Evolutionary conservation across 2,113 vertebrate species (phyloP), one percentile per base, ranked within the genome.

Genomic region (Spermophilus dauricus): DNA sequence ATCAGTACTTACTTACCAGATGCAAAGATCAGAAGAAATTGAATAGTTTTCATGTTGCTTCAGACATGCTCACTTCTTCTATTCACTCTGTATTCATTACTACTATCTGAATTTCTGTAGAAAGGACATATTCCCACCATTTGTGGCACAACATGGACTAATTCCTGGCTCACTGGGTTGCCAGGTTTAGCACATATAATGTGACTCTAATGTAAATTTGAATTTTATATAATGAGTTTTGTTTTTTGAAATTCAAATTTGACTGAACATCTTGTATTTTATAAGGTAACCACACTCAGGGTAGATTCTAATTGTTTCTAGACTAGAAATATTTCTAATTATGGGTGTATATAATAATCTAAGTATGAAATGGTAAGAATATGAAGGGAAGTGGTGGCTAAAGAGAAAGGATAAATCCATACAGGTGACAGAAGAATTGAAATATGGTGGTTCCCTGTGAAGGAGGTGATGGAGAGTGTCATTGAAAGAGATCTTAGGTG

Each of bases 21-120:
- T 58, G 18, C 53, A 95, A 94, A 95, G 28, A 77, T 94, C 67
- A 84, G 65, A 82, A 95, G 37, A 94, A 94, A 94, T 82, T 97
- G 37, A 6, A 77, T 96, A 32, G 34, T 93, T 94, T 94, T 95
- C 32, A 81, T 88, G 86, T 87, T 28, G 95, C 4, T 97, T 94
- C 30, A 93, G 67, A 93, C 48, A 22, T 7, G 22, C 6, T 12
- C 88, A 51, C 34, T 16, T 96, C 72, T 9, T 82, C 24, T 90
- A 11, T 11, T 96, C 14, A 88, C 26, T 13, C 39, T 89, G 48
- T 82, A 80, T 96, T 95, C 26, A 83, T 95, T 83, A 85, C 7
- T n/a, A 86, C 10, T 51, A 0, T 89, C 45, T 97, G 82, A 6
- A 92, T 95, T 94, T 95, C 39, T 96, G 5, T 93, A 45, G 58